Evolutionary conservation across 2,888 invertebrate species (phyloP).

Genomic region (Aproaerema taeniolella): DNA sequence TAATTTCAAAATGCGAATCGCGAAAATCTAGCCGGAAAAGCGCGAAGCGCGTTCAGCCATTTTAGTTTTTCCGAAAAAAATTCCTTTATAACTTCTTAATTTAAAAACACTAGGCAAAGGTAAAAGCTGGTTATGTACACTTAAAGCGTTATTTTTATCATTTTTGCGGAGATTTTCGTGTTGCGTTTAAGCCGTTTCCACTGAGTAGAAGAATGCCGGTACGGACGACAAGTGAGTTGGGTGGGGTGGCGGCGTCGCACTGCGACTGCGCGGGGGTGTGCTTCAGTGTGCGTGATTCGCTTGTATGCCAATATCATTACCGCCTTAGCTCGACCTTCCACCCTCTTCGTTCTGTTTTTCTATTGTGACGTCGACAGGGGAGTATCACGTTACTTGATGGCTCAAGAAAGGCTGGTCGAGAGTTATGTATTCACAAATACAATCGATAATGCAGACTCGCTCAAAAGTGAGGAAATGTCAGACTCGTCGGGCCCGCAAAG

Average conservation of each 20-base stretch:
- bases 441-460: slow-evolving; percentile 70
- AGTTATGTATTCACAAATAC: slow-evolving; percentile 54
- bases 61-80: slow-evolving; percentile 28
- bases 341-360: slow-evolving; percentile 27
- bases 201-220: slow-evolving; percentile 69
- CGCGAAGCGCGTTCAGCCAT: slow-evolving; percentile 52
- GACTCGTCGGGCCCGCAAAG: slow-evolving; percentile 58
- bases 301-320: slow-evolving; percentile 43
- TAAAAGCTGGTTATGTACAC: too few relatives aligned
- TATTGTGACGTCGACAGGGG: background rate
- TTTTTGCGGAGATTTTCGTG: slow-evolving; percentile 34
- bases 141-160: too few relatives aligned
- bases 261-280: slow-evolving; percentile 59
- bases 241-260: slow-evolving; percentile 51
- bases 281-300: slow-evolving; percentile 58
- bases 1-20: slow-evolving; percentile 28
- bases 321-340: slow-evolving; percentile 35
- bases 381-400: slow-evolving; percentile 17
- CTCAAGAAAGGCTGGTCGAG: slow-evolving; percentile 33
- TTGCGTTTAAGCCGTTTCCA: slow-evolving; percentile 63
- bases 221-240: slow-evolving; percentile 51
- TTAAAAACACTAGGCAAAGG: slow-evolving; percentile 48
- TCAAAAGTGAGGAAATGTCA: slow-evolving; percentile 61
- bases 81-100: slow-evolving; percentile 24
- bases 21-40: slow-evolving; percentile 33